Evolutionary conservation across 2,797 vertebrate genomes (phyloP), one percentile per base, ranked within the genome.

Genomic region (Hoplostethus atlanticus): DNA sequence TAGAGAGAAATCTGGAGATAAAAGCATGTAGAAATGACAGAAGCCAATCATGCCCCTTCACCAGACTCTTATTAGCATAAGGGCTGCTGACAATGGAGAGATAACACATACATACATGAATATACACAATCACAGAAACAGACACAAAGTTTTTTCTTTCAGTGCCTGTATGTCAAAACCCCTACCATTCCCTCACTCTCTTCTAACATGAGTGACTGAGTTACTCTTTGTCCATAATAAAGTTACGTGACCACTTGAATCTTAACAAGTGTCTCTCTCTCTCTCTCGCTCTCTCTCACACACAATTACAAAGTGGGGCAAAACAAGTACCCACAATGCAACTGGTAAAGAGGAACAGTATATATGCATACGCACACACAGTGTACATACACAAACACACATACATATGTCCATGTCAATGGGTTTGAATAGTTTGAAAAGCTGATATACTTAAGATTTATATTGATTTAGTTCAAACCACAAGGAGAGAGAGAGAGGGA

Each of bases 21-120:
- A 75, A 76, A 75, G 28, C 70, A 70, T 52, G 76, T 38, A 60
- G 63, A 73, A 81, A 40, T 60, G 54, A 81, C 60, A 71, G 82
- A 83, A 71, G 71, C 85, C 78, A 76, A 71, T 28, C 28, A 28
- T 84, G 83, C 74, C 85, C 85, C 84, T 82, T 73, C 67, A 73
- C 82, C 81, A 77, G 71, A 81, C 60, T 73, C 83, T 82, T 76
- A 92, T 92, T 91, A 87, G 76, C 90, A 92, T 92, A 88, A 73
- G 30, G 72, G 64, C 71, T 8, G 55, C 55, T 66, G 85, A 92
- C 90, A 93, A 94, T 81, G 79, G 76, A 90, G 75, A 65, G 72
- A 77, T 72, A 66, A 77, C 54, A 52, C 10, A 47, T 17, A 31
- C 15, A 54, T 57, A 77, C 53, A 81, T 54, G 5, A 56, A 65